Conservation (phyloP, 2,797 vertebrate genomes). For the Sylvilagus floridanus region DNA sequence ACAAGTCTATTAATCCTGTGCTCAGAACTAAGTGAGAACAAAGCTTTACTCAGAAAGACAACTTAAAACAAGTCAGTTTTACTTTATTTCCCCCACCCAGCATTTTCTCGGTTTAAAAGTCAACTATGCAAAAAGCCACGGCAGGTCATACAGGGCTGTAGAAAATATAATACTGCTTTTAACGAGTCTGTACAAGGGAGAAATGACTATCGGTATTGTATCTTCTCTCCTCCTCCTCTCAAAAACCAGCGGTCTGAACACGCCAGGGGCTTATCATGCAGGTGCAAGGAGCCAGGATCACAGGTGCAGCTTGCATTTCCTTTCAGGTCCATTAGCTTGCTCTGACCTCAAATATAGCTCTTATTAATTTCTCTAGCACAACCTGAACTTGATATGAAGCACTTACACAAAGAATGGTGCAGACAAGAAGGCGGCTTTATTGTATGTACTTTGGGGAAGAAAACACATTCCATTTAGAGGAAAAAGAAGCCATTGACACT, state of each 20-base stretch:
- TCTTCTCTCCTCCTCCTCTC: neutral
- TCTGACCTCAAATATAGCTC: neutral
- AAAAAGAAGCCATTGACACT: neutral
- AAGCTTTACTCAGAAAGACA: neutral
- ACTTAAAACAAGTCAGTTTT: neutral
- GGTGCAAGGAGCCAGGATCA: neutral
- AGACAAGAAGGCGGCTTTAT: conserved; percentile 71
- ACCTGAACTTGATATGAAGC: conserved; percentile 56
- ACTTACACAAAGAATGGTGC: conserved; percentile 54
- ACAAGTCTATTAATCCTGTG: neutral
- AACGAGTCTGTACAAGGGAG: neutral
- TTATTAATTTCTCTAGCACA: conserved; percentile 42
- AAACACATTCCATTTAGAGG: neutral
- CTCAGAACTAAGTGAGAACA: conserved; percentile 40
- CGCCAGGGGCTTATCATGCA: neutral
- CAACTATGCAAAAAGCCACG: neutral
- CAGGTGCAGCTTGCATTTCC: conserved; percentile 50
- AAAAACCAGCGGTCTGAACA: neutral
- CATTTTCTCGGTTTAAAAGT: conserved; percentile 7
- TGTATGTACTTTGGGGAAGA: conserved; percentile 15
- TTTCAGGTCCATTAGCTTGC: neutral
- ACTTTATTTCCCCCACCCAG: neutral
- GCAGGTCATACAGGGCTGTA: neutral
- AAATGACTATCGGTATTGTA: neutral
- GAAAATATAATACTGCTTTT: neutral